Conservation (phyloP, 2,888 invertebrate genomes). For the Teleogryllus oceanicus region DNA sequence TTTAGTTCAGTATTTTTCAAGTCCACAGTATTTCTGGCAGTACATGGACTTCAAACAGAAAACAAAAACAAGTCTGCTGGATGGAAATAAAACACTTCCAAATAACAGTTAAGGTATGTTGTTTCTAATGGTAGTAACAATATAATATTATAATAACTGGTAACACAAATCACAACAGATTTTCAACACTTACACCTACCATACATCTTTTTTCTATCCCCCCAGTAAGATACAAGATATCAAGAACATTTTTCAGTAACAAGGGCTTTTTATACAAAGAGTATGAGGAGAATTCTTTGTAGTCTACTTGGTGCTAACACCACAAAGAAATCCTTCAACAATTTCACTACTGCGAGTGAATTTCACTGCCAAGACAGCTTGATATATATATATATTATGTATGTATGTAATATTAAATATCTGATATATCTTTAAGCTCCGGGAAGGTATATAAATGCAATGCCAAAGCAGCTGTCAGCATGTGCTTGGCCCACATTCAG, state of each 20-base stretch:
- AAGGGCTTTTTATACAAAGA: neutral
- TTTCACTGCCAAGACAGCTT: conserved; percentile 77
- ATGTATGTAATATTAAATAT: conserved; percentile 21
- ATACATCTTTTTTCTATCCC: conserved; percentile 1
- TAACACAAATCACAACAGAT: conserved; percentile 18
- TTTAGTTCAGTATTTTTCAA: neutral
- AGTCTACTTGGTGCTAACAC: neutral
- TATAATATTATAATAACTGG: conserved; percentile 10
- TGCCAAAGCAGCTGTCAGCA: conserved; percentile 18
- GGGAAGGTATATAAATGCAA: conserved; percentile 25
- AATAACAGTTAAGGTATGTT: neutral
- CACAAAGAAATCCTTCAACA: neutral
- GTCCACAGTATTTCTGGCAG: conserved; percentile 18
- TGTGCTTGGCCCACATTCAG: neutral
- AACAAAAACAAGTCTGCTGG: neutral
- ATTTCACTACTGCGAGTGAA: conserved; percentile 50
- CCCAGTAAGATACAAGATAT: neutral
- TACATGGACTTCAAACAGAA: neutral
- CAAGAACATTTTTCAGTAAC: conserved; percentile 18
- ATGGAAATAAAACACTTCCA: no score
- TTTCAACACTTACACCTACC: neutral
- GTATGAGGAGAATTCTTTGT: neutral
- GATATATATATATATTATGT: conserved; percentile 42
- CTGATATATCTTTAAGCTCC: conserved; percentile 32
- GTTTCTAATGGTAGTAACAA: neutral